These are phyloP conservation scores for Nyctibius bracteatus DNA, from an alignment of 2,113 vertebrate genomes.

Conservation along the genomic window DNA sequence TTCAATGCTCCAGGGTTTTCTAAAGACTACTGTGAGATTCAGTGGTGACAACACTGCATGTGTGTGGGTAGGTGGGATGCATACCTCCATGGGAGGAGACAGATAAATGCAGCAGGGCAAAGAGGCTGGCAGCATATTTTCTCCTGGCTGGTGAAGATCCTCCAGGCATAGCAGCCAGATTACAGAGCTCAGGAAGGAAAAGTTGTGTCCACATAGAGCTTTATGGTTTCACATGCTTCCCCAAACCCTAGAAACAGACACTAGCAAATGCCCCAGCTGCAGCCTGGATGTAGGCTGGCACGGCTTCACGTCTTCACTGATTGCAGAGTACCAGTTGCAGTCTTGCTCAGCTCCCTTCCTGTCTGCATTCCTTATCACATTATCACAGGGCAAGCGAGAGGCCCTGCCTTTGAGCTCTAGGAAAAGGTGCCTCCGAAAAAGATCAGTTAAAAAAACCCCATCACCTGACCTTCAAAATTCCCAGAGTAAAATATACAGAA, in stretches of 20 bases:
- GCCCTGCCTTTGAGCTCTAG: not conserved
- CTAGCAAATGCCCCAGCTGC: not conserved
- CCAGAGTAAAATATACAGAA: not conserved
- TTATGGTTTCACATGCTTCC: not conserved
- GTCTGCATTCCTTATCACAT: not conserved
- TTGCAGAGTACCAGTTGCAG: not conserved
- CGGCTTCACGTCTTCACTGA: not conserved
- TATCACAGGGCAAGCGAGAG: not conserved
- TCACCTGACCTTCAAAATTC: not conserved
- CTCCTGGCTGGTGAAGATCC: not conserved
- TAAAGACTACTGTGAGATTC: not conserved
- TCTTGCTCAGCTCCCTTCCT: not conserved
- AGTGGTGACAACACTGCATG: not conserved
- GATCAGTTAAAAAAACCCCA: not conserved
- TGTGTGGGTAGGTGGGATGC: not conserved
- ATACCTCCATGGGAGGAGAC: not conserved
- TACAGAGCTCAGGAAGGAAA: not conserved
- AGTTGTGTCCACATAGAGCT: not conserved
- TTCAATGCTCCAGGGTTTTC: not conserved
- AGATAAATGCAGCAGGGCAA: not conserved
- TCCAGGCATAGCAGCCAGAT: not conserved
- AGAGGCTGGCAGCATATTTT: not conserved
- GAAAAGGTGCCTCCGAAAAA: not conserved
- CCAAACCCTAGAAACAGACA: not conserved
- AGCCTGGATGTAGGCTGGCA: not conserved